Evolutionary conservation across 2,888 invertebrate species (phyloP).

Genomic region (Polyploca ridens): DNA sequence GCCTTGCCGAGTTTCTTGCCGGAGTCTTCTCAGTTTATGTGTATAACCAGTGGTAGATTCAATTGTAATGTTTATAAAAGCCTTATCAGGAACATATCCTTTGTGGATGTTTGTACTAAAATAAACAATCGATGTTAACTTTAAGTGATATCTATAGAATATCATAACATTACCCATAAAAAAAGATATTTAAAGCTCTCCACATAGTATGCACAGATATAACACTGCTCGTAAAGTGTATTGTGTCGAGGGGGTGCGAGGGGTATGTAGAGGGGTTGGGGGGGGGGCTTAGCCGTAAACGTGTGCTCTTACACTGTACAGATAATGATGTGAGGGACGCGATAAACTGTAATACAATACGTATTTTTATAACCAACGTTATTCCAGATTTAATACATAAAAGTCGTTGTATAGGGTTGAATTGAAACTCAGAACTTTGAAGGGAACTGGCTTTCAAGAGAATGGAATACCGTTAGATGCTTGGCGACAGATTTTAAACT

Average conservation of each 20-base stretch:
- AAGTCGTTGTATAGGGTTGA: not conserved
- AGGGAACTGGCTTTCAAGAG: too few relatives aligned
- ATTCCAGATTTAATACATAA: not conserved
- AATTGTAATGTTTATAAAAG: too few relatives aligned
- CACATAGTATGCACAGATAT: not conserved
- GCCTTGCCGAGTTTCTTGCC: too few relatives aligned
- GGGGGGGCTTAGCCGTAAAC: not conserved
- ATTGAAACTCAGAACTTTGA: too few relatives aligned
- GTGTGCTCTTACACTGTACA: slow-evolving; percentile 5
- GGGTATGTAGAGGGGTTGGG: not conserved
- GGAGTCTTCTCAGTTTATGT: too few relatives aligned
- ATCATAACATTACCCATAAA: not conserved
- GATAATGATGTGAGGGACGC: slow-evolving; percentile 4
- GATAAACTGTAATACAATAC: slow-evolving; percentile 3
- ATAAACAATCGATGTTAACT: too few relatives aligned
- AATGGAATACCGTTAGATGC: too few relatives aligned
- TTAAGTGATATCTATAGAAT: too few relatives aligned
- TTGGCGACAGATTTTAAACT: too few relatives aligned
- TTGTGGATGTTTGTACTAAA: too few relatives aligned
- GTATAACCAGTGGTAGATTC: too few relatives aligned
- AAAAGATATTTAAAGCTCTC: not conserved
- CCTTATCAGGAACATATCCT: too few relatives aligned
- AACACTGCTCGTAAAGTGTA: not conserved
- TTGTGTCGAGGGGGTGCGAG: not conserved
- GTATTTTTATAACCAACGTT: not conserved